Base-by-base conservation (phyloP, 1,140 invertebrate genomes). In the Lamellibrachia luymesi region DNA sequence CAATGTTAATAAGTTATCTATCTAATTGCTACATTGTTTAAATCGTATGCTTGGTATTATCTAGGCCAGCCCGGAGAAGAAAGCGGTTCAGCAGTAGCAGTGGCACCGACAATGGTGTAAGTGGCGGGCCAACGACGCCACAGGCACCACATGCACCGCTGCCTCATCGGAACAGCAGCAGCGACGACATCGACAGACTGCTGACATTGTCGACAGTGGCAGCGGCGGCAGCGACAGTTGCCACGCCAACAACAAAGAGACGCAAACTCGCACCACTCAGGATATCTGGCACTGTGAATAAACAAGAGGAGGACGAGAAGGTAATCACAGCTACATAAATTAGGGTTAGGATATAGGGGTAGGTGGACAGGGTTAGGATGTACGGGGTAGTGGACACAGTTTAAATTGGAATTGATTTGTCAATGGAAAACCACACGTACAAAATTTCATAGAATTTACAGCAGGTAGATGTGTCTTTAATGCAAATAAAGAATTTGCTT, bases 241-340 rank as follows among this genome's bases (percentile, higher is more conserved):
- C 64, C 2, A 80, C 91, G 27, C 91, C 91, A 91, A 49, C 49
- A 25, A 51, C 91, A 25, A 91, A 91, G 17, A 49, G 91, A 51
- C 91, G 91, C 38, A 91, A 51, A 91, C 91, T 91, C 17, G 49
- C 91, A 50, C 91, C 91, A 91, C 91, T 91, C 91, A 91, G 91
- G 91, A 51, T 91, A 51, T 91, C 91, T 91, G 49, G 17, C 91
- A 51, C 91, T 22, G 51, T 50, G 49, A 91, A 91, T 22, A 91
- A 91, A n/a, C 27, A 10, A 91, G 91, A 91, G 8, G 91, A 50
- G 51, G 91, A 80, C 0, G 64, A 80, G 64, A 22, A 80, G 64
- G 64, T 80, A 80, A 80, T 80, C 17, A 4, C 25, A 4, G 64
- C 64, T 80, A 80, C 64, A 80, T 80, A 17, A 80, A 10, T 80